Evolutionary conservation across 2,888 invertebrate species (phyloP), one percentile per base, ranked within the genome.

Genomic region (Apeira syringaria): DNA sequence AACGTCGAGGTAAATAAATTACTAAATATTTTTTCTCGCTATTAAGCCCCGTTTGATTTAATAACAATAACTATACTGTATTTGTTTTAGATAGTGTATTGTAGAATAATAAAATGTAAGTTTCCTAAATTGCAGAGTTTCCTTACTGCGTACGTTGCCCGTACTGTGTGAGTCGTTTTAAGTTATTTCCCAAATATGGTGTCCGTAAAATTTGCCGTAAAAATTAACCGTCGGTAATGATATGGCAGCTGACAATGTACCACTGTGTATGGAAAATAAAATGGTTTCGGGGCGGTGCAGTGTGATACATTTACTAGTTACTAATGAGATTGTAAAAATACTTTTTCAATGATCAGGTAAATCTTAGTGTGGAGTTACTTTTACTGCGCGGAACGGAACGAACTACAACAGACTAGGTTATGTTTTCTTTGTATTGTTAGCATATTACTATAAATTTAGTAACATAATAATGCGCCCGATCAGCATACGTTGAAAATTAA

Each of bases 151-250:
- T n/a, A 7, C 1, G 1, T 9, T 3, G n/a, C 1, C 8, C 20
- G 5, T 11, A 34, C 9, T 4, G 18, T 9, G 24, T 8, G 38
- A 18, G 30, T 40, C 43, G 31, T 48, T 46, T 41, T 35, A 26
- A 47, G 57, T 56, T 48, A 56, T 50, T 43, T 45, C 46, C 52
- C 58, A 60, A 58, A 60, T 54, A 60, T 51, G 53, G 54, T 42
- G 43, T 24, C 32, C 29, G 25, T 60, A 39, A 55, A 56, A 47
- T 37, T 46, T 34, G 24, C 44, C 36, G 47, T 56, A 53, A 59
- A 56, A 52, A 56, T 51, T 53, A 55, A 53, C 49, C 43, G 54
- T 33, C 46, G 27, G 38, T 54, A 49, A 55, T 47, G 46, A 53
- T 35, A 45, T 8, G 20, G 22, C 44, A 24, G 42, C 42, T 42